Base-by-base conservation (phyloP, 2,797 vertebrate species). In the Neopelma chrysocephalum region DNA sequence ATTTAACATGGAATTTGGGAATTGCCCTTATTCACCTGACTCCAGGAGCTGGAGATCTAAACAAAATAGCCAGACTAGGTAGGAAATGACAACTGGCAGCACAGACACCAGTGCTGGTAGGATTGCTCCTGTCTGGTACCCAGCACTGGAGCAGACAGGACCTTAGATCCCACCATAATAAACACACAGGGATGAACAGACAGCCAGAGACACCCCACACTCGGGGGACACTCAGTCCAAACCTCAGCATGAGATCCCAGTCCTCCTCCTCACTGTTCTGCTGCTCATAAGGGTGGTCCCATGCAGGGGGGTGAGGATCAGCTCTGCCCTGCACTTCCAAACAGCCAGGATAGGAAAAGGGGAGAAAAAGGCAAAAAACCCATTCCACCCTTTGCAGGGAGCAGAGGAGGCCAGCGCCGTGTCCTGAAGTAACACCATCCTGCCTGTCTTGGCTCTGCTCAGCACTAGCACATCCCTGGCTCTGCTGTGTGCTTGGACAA, bases 381-480 rank as follows among this genome's bases (percentile, higher is more conserved):
- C 77, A 76, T 64, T 57, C 65, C 69, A 77, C 4, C 81, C 81
- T 62, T 31, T 0, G 10, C 42, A 34, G 69, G 77, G 86, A 86
- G 89, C 9, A 6, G 75, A 43, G 72, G 68, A 86, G 86, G 94
- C 83, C 94, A 86, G 82, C 20, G 0, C 68, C 0, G 43, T 92
- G 94, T 95, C 95, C 95, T 96, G 93, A 51, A 94, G 89, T 89
- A 42, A 96, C 91, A 85, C 77, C 83, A 42, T 4, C 68, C 82
- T 71, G 85, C 82, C 92, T 94, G 27, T 5, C 80, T 88, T 77
- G 89, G 94, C 94, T 93, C 86, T 40, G 82, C 88, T 78, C 62
- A 9, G 47, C 54, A 3, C 71, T 1, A 84, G 93, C 90, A 90
- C 93, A 92, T 57, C 94, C 86, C 76, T 73, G 94, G 82, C 94